Evolutionary conservation across 2,888 invertebrate genomes (phyloP), one percentile per base, ranked within the genome.

Genomic region (Cynaeus angustus): DNA sequence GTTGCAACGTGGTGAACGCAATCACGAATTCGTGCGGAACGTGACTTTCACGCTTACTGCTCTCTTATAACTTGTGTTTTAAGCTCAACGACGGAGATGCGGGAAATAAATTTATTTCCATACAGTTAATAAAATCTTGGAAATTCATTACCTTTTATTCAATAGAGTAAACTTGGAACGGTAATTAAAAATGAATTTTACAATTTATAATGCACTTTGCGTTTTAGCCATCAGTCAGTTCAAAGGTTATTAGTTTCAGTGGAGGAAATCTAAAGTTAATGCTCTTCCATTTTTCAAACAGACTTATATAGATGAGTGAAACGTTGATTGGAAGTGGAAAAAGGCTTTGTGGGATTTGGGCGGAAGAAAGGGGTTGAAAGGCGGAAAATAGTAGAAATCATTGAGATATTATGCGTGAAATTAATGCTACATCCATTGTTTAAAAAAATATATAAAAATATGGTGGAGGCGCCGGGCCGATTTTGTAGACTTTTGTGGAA

Each of bases 21-120:
- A 62, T 62, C 52, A 62, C 62, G 62, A 64, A 13, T 50, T 64
- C 62, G 62, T 52, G 62, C 50, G 62, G 52, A 64, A 64, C 62
- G 62, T 64, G 62, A 64, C 62, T 52, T 64, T 64, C 38, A 21
- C 50, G 38, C 16, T 64, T 50, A 43, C 41, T 14, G 56, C 55
- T 55, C 55, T 8, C 12, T 61, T 61, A 14, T 46, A 61, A 70
- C 55, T 61, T 61, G 50, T 10, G 56, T 46, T 30, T 26, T 48
- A 9, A 70, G 48, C n/a, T 50, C 4, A 26, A 41, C 26, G 21
- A n/a, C 3, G 10, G 16, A 37, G 55, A 55, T 55, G 37, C 55
- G 55, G 55, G 37, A 55, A 26, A 12, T 56, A 28, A 38, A 56
- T 56, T 43, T 56, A 56, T 56, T 56, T 56, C 37, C 56, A 43